phyloP scores from a whole-genome alignment of 2,888 invertebrate genomes.

The Bombylius discolor region DNA sequence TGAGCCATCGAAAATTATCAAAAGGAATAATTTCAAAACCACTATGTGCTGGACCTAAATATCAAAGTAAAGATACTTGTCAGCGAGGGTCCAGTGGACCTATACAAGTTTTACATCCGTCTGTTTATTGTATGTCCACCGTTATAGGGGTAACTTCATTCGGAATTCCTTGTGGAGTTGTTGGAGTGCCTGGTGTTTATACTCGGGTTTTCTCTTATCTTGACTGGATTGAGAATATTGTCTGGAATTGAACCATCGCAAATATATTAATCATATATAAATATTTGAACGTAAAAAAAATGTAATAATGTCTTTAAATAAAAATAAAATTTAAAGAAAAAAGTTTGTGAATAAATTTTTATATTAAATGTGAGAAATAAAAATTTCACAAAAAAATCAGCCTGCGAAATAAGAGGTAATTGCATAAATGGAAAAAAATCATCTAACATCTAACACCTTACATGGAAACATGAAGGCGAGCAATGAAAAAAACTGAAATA shows the following conservation, averaged over 20 bases:
- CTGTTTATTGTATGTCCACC: conserved; percentile 35
- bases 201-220: conserved; percentile 43
- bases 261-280: no score
- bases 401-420: no score
- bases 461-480: no score
- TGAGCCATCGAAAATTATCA: conserved; percentile 20
- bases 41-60: conserved; percentile 42
- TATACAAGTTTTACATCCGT: conserved; percentile 33
- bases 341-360: no score
- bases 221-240: conserved; percentile 45
- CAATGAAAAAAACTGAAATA: no score
- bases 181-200: conserved; percentile 43
- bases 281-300: no score
- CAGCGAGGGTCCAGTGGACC: conserved; percentile 57
- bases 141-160: conserved; percentile 42
- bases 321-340: no score
- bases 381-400: no score
- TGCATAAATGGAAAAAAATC: no score
- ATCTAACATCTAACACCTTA: no score
- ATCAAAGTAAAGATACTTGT: conserved; percentile 39
- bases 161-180: conserved; percentile 35
- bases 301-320: no score
- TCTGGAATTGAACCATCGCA: conserved; percentile 34
- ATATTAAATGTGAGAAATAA: no score
- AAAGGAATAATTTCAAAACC: conserved; percentile 37